Conservation (phyloP, 2,888 invertebrate species). For the Drosophila stalkeri region DNA sequence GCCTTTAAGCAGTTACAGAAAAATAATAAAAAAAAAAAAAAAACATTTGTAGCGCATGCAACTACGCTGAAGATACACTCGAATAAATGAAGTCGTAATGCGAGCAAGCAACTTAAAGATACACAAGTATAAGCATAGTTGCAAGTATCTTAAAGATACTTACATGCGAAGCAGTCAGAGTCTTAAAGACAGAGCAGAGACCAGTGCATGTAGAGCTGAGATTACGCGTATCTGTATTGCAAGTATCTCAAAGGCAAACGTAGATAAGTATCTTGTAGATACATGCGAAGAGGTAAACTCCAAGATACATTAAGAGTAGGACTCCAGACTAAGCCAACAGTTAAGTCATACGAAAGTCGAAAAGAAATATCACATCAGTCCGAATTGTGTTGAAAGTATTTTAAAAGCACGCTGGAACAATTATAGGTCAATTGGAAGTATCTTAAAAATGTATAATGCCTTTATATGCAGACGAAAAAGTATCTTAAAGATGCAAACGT, state of each 20-base stretch:
- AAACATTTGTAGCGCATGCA: not conserved
- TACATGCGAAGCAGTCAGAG: not conserved
- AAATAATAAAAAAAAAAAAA: too few relatives aligned
- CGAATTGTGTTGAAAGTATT: too few relatives aligned
- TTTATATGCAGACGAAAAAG: too few relatives aligned
- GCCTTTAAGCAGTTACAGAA: not conserved
- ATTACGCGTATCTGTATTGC: not conserved
- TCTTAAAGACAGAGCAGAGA: not conserved
- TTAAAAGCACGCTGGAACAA: too few relatives aligned
- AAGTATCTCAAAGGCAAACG: not conserved
- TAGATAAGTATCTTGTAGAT: not conserved
- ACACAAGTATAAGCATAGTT: not conserved
- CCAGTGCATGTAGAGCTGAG: not conserved
- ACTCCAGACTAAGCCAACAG: too few relatives aligned
- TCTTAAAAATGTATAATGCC: too few relatives aligned
- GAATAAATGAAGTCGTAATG: not conserved
- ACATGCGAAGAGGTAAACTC: not conserved
- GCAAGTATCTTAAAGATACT: slow-evolving; percentile 1
- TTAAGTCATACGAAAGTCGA: too few relatives aligned
- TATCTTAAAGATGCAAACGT: too few relatives aligned
- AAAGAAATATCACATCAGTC: too few relatives aligned
- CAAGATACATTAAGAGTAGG: too few relatives aligned
- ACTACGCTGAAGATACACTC: not conserved
- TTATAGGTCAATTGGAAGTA: too few relatives aligned
- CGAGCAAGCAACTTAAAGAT: not conserved